Evolutionary conservation across 2,888 invertebrate species (phyloP).

Genomic region (Oligia strigilis): DNA sequence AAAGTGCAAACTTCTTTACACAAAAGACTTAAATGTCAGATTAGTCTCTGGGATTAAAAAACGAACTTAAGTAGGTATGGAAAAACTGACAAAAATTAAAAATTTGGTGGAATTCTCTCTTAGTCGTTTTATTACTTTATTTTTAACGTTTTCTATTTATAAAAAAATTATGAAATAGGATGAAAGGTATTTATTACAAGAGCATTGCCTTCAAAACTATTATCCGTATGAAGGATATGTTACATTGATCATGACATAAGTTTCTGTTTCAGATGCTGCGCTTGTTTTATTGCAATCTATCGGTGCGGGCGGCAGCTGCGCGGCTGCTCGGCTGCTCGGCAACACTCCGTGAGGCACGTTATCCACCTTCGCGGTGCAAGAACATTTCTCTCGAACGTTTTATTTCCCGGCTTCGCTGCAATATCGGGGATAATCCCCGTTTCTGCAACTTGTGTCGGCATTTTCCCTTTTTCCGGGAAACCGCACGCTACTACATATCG

Average conservation of each 20-base stretch:
- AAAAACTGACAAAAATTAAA: neutral
- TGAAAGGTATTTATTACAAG: conserved; percentile 16
- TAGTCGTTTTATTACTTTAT: neutral
- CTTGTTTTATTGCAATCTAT: conserved; percentile 68
- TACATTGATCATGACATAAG: conserved; percentile 56
- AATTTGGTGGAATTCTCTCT: neutral
- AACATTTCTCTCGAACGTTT: conserved; percentile 73
- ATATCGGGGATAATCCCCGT: conserved; percentile 79
- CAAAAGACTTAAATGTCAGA: too few species aligned
- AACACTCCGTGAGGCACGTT: conserved; percentile 72
- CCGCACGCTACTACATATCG: conserved; percentile 66
- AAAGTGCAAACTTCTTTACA: too few species aligned
- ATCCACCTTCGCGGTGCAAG: conserved; percentile 71
- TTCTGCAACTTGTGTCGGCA: conserved; percentile 74
- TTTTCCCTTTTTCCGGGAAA: conserved; percentile 67
- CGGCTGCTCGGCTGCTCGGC: conserved; percentile 43
- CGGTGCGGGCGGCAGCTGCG: conserved; percentile 63
- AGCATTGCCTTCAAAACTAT: conserved; percentile 28
- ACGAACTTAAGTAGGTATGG: too few species aligned
- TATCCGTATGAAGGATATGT: conserved; percentile 39
- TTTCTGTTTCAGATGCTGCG: conserved; percentile 54
- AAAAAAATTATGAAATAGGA: neutral
- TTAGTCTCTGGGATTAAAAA: too few species aligned
- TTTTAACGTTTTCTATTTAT: neutral
- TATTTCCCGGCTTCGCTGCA: conserved; percentile 75